Evolutionary conservation across 2,113 vertebrate species (phyloP).

Genomic region (Forbesichthys papilliferus): DNA sequence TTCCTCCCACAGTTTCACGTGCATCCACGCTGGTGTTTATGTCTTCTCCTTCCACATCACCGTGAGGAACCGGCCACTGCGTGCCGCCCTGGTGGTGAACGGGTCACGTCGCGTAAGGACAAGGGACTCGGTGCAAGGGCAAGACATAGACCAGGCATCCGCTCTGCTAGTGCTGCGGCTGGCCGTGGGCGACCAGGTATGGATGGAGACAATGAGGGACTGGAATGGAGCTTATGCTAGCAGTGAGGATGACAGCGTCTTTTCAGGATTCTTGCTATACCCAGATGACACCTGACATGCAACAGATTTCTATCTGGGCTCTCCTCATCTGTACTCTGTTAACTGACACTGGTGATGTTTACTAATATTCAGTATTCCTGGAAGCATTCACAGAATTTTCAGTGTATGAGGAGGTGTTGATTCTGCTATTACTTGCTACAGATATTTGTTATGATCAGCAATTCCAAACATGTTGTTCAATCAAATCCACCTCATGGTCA

Average conservation of each 20-base stretch:
- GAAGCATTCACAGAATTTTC: neutral
- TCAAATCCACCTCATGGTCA: no score
- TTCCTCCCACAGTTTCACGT: constrained; percentile 86
- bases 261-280: constrained; percentile 93
- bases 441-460: neutral
- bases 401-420: constrained; percentile 4
- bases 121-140: constrained; percentile 89
- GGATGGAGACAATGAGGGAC: constrained; percentile 91
- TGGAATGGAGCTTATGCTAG: constrained; percentile 93
- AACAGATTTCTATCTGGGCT: neutral
- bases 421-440: constrained; percentile 1
- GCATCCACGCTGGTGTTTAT: constrained; percentile 85
- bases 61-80: constrained; percentile 86
- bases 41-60: constrained; percentile 94
- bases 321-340: neutral
- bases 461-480: neutral
- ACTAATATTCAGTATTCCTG: constrained; percentile 13
- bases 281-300: constrained; percentile 72
- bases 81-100: constrained; percentile 85
- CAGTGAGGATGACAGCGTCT: constrained; percentile 92
- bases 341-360: constrained; percentile 34
- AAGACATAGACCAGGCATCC: constrained; percentile 95
- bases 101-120: constrained; percentile 83
- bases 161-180: constrained; percentile 85
- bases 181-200: constrained; percentile 86